Percentiles rank a stretch among this genome's conserved stretches.
phyloP scores from a whole-genome alignment of 2,797 vertebrate genomes.

The Cygnus olor region DNA sequence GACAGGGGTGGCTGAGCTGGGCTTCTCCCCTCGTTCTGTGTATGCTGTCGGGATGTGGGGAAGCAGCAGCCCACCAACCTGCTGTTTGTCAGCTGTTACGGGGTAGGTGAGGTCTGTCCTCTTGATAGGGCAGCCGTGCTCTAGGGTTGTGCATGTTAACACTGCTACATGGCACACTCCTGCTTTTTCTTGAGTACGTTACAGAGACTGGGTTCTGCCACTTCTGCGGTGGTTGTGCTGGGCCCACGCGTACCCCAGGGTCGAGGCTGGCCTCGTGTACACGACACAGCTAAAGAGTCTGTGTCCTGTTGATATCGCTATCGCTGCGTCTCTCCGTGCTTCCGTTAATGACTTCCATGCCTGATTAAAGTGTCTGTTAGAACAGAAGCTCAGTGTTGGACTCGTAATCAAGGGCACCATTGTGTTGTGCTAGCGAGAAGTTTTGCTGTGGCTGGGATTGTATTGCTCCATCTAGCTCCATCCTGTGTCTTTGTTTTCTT shows the following conservation, averaged over 20 bases:
- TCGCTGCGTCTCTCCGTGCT: background rate
- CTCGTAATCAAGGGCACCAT: background rate
- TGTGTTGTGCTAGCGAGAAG: background rate
- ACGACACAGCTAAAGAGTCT: background rate
- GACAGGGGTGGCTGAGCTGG: background rate
- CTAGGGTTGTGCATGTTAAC: background rate
- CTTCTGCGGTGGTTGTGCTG: background rate
- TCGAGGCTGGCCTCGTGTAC: background rate
- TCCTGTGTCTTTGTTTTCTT: background rate
- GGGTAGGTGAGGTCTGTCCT: background rate
- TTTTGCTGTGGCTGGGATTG: background rate
- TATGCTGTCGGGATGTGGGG: background rate
- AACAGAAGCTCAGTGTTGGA: background rate
- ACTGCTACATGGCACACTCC: rapidly evolving
- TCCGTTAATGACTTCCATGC: background rate
- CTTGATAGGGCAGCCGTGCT: background rate
- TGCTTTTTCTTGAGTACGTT: background rate
- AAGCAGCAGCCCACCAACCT: background rate
- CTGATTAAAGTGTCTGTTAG: background rate
- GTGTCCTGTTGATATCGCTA: background rate
- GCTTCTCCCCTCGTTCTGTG: background rate
- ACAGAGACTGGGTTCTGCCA: background rate
- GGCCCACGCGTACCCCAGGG: too few species aligned
- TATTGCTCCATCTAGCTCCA: background rate
- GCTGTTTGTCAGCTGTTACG: background rate